phyloP scores from a whole-genome alignment of 2,888 invertebrate species.

The Pocota personata region DNA sequence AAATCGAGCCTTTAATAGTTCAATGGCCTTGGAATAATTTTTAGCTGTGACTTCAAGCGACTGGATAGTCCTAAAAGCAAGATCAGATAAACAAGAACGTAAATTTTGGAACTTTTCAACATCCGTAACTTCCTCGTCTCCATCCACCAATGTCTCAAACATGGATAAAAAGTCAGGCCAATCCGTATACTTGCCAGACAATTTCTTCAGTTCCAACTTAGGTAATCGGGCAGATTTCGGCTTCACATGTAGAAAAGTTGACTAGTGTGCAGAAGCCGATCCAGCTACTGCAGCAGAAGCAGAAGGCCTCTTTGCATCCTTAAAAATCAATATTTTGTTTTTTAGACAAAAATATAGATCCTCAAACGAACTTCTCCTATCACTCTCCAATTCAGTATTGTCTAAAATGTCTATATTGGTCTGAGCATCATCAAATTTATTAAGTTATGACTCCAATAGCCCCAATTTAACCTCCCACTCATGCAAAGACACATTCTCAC shows the following conservation, averaged over 20 bases:
- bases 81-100: constrained; percentile 2
- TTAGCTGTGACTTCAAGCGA: background rate
- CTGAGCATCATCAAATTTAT: no score
- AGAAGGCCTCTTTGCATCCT: no score
- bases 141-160: background rate
- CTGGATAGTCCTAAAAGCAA: background rate
- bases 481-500: background rate
- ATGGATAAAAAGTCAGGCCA: background rate
- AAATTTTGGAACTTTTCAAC: constrained; percentile 19
- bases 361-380: no score
- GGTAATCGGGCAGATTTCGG: no score
- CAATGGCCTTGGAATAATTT: background rate
- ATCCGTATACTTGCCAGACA: background rate
- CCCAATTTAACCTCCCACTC: background rate
- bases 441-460: background rate
- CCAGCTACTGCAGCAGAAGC: no score
- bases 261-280: no score
- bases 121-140: background rate
- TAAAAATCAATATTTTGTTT: no score
- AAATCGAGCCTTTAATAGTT: background rate
- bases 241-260: no score
- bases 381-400: no score
- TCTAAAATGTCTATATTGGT: no score
- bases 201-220: no score
- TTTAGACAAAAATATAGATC: no score